Percentiles rank a stretch among this genome's conserved stretches.
Conservation (phyloP, 2,797 vertebrate genomes). For the Tarsius wallacei region DNA sequence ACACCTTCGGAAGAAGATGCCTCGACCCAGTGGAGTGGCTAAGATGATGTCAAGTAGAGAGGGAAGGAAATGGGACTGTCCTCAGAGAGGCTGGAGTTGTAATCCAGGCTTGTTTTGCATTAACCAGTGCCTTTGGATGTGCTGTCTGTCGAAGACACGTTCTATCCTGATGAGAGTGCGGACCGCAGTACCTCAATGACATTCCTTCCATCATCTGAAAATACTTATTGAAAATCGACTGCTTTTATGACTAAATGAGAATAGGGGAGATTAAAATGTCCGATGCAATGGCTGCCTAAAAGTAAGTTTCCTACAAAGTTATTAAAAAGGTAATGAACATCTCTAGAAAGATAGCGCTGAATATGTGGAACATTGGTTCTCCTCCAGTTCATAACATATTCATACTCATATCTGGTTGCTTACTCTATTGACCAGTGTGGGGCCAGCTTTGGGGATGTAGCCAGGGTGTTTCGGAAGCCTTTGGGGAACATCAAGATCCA, state of each 20-base stretch:
- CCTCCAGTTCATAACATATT: not conserved
- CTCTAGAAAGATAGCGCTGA: constrained; percentile 3
- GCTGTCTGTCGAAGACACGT: not conserved
- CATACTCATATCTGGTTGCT: not conserved
- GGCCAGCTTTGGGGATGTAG: not conserved
- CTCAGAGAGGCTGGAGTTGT: not conserved
- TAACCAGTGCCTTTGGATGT: not conserved
- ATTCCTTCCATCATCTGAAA: not conserved
- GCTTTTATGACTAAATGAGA: constrained; percentile 46
- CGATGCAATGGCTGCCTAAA: not conserved
- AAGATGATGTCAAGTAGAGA: not conserved
- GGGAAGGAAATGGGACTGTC: not conserved
- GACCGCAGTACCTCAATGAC: not conserved
- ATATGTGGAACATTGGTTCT: not conserved
- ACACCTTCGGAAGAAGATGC: not conserved
- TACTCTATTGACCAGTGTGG: not conserved
- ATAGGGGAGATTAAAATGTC: not conserved
- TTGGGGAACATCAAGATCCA: not conserved
- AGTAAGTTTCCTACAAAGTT: not conserved
- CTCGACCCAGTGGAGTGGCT: constrained; percentile 23
- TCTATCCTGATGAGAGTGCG: not conserved
- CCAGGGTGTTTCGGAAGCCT: not conserved
- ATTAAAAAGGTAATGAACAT: not conserved
- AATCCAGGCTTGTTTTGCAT: not conserved
- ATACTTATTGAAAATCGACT: not conserved